Base-by-base conservation (phyloP, 2,113 vertebrate species). In the Lasiurus cinereus region DNA sequence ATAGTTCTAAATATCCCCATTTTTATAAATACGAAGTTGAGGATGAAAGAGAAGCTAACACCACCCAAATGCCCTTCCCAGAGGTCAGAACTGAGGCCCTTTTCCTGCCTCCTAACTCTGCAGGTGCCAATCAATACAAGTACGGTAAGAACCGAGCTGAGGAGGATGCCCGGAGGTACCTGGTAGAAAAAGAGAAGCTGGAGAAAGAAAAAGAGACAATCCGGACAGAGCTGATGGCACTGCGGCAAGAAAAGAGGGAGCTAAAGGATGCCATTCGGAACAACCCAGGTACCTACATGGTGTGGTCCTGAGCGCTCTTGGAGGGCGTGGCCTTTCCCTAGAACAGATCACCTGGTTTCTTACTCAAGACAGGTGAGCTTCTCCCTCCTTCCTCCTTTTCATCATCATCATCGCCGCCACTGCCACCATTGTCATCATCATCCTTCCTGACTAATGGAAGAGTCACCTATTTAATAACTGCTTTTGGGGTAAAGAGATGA, bases 71-170 rank as follows among this genome's bases (percentile, higher is more conserved):
- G 43, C 70, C 36, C 43, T 67, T 39, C 14, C 19, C 22, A 48
- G 69, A 90, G 21, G 36, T 70, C 64, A 89, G 24, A 67, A 67
- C 59, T 56, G 31, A 90, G 72, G 39, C 43, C 46, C 22, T 78
- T 89, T 52, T 64, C 24, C 56, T 83, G 54, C 36, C 67, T 80
- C 62, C 5, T 56, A 50, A 84, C 92, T 27, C 3, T 56, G 18
- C 97, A 99, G 99, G 99, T 89, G 98, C 98, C 96, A 99, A 99
- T 98, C 99, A 99, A 93, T 99, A 99, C 24, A 98, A 98, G 97
- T 99, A 99, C 36, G 99, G 99, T 94, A 99, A 99, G 98, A 99
- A 99, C 11, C 98, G 99, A 92, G 99, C 99, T 0, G 99, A 99
- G 95, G 99, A 99, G 97, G 99, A 99, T 0, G 99, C 99, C 72